These are phyloP conservation scores for Periophthalmus modestus DNA, from an alignment of 2,113 vertebrate species.

Conservation along the genomic window DNA sequence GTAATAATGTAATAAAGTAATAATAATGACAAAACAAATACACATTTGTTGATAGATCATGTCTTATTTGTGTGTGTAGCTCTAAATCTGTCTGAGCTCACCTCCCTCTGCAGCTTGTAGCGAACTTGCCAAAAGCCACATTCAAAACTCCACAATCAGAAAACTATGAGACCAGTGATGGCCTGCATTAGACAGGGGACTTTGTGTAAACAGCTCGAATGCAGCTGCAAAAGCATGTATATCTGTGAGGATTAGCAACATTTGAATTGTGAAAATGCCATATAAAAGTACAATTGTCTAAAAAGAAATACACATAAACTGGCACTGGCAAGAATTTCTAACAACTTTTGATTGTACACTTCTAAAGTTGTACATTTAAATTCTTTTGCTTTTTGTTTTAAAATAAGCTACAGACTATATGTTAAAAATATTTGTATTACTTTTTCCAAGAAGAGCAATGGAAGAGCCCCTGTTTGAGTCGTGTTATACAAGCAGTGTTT, in stretches of 20 bases:
- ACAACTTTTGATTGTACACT: too few species aligned
- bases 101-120: slow-evolving; percentile 8
- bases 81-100: slow-evolving; percentile 10
- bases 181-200: background rate
- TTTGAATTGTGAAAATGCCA: background rate
- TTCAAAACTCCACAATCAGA: slow-evolving; percentile 9
- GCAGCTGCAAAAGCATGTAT: background rate
- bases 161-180: slow-evolving; percentile 6
- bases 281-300: background rate
- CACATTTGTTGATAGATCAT: too few species aligned
- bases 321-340: too few species aligned
- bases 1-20: too few species aligned
- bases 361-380: too few species aligned
- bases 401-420: background rate
- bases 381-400: background rate
- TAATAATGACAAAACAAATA: slow-evolving; percentile 1
- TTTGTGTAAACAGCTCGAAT: slow-evolving; percentile 1
- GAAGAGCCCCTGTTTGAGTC: slow-evolving; percentile 3
- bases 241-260: background rate
- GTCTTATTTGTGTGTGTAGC: slow-evolving; percentile 10
- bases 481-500: slow-evolving; percentile 18
- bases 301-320: too few species aligned
- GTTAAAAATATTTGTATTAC: background rate
- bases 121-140: background rate
- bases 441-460: background rate